Conservation (phyloP, 2,888 invertebrate genomes). For the Patella ulyssiponensis region DNA sequence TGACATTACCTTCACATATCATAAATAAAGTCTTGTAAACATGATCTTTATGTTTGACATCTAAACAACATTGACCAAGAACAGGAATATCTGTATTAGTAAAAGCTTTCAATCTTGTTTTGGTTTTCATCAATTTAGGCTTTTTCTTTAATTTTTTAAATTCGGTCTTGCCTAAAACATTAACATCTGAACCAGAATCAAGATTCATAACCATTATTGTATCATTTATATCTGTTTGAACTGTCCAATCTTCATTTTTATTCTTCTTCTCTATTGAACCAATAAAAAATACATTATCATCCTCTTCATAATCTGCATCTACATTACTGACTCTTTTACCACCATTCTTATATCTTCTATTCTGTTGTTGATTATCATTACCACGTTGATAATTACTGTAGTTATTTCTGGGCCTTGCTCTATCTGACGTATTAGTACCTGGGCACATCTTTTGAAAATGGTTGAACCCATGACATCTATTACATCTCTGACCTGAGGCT, state of each 20-base stretch:
- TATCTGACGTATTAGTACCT: constrained; percentile 1
- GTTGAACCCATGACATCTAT: constrained; percentile 12
- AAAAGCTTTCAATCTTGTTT: constrained; percentile 10
- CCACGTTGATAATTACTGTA: background rate
- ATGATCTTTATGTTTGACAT: constrained; percentile 17
- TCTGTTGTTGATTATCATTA: constrained; percentile 12
- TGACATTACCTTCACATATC: background rate
- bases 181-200: constrained; percentile 22
- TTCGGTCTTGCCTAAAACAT: constrained; percentile 9
- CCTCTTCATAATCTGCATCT: background rate
- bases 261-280: background rate
- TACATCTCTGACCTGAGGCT: constrained; percentile 19
- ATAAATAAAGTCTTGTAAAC: constrained; percentile 20
- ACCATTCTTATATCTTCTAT: background rate
- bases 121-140: background rate
- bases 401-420: constrained; percentile 18
- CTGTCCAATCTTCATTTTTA: background rate
- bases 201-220: constrained; percentile 14
- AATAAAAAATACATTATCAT: background rate
- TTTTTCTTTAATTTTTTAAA: constrained; percentile 1
- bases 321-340: background rate
- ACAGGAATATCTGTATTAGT: background rate
- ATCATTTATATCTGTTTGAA: constrained; percentile 5
- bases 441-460: constrained; percentile 16
- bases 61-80: constrained; percentile 4